Evolutionary conservation across 2,888 invertebrate genomes (phyloP), one percentile per base, ranked within the genome.

Genomic region (Andrena bucephala): DNA sequence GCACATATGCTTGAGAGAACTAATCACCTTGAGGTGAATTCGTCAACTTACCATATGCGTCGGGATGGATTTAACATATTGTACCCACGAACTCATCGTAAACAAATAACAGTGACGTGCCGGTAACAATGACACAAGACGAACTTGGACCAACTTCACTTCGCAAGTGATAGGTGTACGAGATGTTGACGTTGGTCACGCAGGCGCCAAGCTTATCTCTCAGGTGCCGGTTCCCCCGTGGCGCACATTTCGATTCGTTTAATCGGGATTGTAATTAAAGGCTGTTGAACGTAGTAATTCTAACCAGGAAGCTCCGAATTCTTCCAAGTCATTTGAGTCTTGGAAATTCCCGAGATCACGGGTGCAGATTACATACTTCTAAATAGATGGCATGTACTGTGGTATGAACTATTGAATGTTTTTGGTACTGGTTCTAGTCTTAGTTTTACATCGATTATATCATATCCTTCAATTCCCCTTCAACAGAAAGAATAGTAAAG

Each of bases 11-110:
- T 24, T 2, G 33, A 27, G 4, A 31, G 5, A 6, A 10, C 1
- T 7, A 1, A 13, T 10, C 6, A 29, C 4, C 8, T 33, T 13
- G 20, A 27, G 5, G 16, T 70, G 16, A 42, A 48, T 29, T 24
- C 27, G 7, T 31, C 29, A 50, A 84, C 89, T 91, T 77, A 93
- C 93, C 92, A 94, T 93, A 73, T 93, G 92, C 16, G 91, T 91
- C 2, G 93, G 93, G n/a, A 93, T 91, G 5, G 91, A 91, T 77
- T 92, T 90, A 16, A 93, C 90, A 72, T 92, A 92, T 72, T 93
- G 90, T 54, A 92, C 63, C 82, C 92, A 89, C 7, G 90, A 84
- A 72, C 83, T 90, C 93, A 93, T 93, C 71, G 74, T 91, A 63
- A 83, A 82, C 48, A 75, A 82, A 75, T 86, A 66, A 68, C 42